phyloP scores from a whole-genome alignment of 2,797 vertebrate species.

The Phataginus tricuspis region DNA sequence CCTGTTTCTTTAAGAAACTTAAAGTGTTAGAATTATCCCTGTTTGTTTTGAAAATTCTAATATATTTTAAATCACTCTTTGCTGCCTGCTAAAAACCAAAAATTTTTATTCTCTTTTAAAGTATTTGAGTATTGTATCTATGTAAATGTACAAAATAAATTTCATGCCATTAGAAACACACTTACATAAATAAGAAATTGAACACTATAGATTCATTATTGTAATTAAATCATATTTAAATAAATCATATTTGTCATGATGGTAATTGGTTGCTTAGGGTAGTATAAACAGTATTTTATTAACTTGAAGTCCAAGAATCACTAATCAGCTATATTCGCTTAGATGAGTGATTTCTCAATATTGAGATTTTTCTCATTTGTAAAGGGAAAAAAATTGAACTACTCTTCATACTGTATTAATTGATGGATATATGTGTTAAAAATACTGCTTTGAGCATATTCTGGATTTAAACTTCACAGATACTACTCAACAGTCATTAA shows the following conservation, averaged over 20 bases:
- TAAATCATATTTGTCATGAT: background rate
- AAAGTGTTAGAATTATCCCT: background rate
- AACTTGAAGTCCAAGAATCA: background rate
- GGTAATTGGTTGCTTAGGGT: background rate
- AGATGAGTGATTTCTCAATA: background rate
- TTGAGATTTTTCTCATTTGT: slow-evolving; percentile 4
- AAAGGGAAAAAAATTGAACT: background rate
- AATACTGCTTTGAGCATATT: background rate
- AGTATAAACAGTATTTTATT: background rate
- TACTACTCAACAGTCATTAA: background rate
- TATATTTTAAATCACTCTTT: background rate
- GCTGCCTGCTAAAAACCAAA: background rate
- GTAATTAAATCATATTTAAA: background rate
- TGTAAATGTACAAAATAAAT: background rate
- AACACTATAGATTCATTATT: background rate
- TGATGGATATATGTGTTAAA: background rate
- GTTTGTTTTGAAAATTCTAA: background rate
- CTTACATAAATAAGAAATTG: background rate
- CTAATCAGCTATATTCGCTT: background rate
- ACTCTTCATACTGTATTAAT: background rate
- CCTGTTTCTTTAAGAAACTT: background rate
- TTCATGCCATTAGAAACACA: background rate
- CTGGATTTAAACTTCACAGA: background rate
- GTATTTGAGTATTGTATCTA: background rate
- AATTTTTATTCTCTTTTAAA: background rate